Evolutionary conservation across 2,797 vertebrate genomes (phyloP).

Genomic region (Lophotriccus pileatus): DNA sequence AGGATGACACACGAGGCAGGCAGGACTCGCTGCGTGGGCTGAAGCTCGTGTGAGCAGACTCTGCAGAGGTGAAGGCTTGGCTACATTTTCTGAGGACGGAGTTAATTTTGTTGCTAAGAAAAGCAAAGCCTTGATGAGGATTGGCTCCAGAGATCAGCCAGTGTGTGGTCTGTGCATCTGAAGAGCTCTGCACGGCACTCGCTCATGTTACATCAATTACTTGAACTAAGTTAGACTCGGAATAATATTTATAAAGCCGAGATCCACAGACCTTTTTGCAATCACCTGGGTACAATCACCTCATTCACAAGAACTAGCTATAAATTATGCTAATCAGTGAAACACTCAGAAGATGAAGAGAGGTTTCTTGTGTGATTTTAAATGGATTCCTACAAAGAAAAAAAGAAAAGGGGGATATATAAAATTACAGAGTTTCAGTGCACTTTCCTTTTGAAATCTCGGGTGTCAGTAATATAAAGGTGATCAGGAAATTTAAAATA

Average conservation of each 20-base stretch:
- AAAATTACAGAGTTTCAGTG: neutral
- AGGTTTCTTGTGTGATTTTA: neutral
- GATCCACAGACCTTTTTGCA: slow-evolving; percentile 8
- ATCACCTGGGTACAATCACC: slow-evolving; percentile 47
- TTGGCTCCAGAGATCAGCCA: slow-evolving; percentile 21
- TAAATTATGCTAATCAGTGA: slow-evolving; percentile 22
- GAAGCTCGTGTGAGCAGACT: neutral
- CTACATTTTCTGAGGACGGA: neutral
- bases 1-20: neutral
- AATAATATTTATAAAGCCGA: slow-evolving; percentile 46
- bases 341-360: slow-evolving; percentile 17
- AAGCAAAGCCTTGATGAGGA: neutral
- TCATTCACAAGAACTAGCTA: slow-evolving; percentile 21
- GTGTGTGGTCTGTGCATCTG: slow-evolving; percentile 18
- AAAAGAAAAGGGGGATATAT: neutral
- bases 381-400: slow-evolving; percentile 1
- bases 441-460: neutral
- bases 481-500: neutral
- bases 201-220: slow-evolving; percentile 31
- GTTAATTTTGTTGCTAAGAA: slow-evolving; percentile 39
- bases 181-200: slow-evolving; percentile 9
- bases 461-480: neutral
- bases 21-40: neutral
- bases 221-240: slow-evolving; percentile 32
- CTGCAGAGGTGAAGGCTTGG: slow-evolving; percentile 9